phyloP scores from a whole-genome alignment of 2,113 vertebrate species.

The Meleagris gallopavo region DNA sequence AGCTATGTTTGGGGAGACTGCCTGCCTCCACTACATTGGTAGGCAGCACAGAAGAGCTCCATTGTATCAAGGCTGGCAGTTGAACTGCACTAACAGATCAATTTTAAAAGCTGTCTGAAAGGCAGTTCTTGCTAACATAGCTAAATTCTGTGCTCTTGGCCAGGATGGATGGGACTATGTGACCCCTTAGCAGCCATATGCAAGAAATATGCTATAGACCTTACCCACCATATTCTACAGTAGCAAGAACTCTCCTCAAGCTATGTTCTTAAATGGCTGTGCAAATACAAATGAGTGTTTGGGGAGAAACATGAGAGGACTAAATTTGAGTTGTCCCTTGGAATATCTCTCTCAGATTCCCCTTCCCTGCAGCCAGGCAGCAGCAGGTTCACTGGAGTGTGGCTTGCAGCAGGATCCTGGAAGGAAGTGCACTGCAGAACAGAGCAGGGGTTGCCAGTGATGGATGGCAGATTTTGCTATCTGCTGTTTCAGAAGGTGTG shows the following conservation, averaged over 20 bases:
- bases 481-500: neutral
- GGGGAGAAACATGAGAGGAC: rapidly evolving
- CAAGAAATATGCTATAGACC: rapidly evolving
- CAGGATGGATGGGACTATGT: neutral
- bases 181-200: rapidly evolving
- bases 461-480: neutral
- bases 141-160: neutral
- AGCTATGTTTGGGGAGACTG: neutral
- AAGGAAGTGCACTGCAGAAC: neutral
- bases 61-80: neutral
- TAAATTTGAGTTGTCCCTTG: neutral
- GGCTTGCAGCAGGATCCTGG: neutral
- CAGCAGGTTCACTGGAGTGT: neutral
- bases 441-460: rapidly evolving
- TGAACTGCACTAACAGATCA: neutral
- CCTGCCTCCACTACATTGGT: rapidly evolving
- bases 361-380: neutral
- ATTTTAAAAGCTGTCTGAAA: neutral
- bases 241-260: neutral
- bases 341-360: neutral
- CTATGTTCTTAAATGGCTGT: neutral
- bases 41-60: neutral
- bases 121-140: neutral
- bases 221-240: neutral
- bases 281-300: neutral